Base-by-base conservation (phyloP, 35 echinoderm and acorn worm genomes). In the Patiria miniata region DNA sequence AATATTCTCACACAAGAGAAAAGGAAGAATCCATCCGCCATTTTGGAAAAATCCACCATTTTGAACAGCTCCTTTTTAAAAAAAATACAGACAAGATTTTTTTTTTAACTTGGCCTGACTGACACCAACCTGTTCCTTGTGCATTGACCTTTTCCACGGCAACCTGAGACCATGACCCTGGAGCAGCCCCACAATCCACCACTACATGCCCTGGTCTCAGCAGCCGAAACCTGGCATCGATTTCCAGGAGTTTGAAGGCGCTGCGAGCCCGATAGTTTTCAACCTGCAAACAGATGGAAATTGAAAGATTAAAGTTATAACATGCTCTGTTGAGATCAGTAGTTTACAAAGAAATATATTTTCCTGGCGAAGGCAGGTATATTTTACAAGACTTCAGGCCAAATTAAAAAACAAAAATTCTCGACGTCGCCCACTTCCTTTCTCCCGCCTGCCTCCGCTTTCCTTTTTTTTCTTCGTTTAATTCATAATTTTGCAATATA, bases 231-330 rank as follows among this genome's bases (percentile, higher is more conserved):
- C 50, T 86, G 81, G 77, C 68, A 77, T 99, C 86, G 40, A 99
- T 99, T 47, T 99, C 96, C 36, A 94, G 52, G 8, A 99, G 80
- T 77, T 99, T 99, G 83, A 89, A 99, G n/a, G 96, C 96, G 94
- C 96, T 99, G 39, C 92, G 77, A 52, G 92, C 92, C 40, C 92
- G 68, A 73, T 94, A 99, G 76, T 90, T 89, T 34, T 82, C 78
- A 73, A 82, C 34, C 85, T 87, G 77, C 61, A 51, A 87, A 47
- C 42, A 47, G 12, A 47, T 47, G 42, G 42, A 47, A 47, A 12
- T 47, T 12, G 4, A 58, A 39, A 57, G 85, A 57, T 40, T 79
- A 8, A 29, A 40, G 15, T 21, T 33, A 0, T 78, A 23, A 23
- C 33, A 76, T 14, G 15, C 16, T 78, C 34, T 12, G 10, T 78